Evolutionary conservation across 2,888 invertebrate species (phyloP).

Genomic region (Anodontia alba): DNA sequence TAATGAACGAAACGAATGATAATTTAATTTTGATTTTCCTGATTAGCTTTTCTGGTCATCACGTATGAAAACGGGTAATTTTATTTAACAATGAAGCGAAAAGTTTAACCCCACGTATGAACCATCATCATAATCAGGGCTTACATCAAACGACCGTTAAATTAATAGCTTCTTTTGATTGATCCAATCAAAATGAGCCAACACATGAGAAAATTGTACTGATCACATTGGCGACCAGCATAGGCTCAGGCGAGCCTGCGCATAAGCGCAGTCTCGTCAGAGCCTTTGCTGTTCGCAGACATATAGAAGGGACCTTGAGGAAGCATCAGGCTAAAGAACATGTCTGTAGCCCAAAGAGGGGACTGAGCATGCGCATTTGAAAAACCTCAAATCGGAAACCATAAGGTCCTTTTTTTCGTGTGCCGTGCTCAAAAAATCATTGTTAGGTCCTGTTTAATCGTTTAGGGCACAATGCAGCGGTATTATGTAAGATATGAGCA

Average conservation of each 20-base stretch:
- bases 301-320: no score
- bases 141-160: background rate
- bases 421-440: background rate
- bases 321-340: no score
- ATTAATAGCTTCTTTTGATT: background rate
- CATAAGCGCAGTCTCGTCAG: no score
- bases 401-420: background rate
- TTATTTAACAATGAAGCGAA: background rate
- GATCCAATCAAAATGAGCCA: background rate
- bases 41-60: no score
- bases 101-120: background rate
- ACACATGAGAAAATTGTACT: no score
- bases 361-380: no score
- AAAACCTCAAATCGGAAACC: no score
- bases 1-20: no score
- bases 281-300: no score
- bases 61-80: background rate
- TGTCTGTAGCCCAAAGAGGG: background rate
- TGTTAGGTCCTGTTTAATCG: background rate
- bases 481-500: conserved; percentile 4
- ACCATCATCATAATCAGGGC: background rate
- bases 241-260: no score
- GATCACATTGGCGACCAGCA: no score
- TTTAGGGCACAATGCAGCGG: background rate
- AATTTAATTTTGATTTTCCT: no score